Evolutionary conservation across 2,113 vertebrate species (phyloP).

Genomic region (Pycnonotus jocosus): DNA sequence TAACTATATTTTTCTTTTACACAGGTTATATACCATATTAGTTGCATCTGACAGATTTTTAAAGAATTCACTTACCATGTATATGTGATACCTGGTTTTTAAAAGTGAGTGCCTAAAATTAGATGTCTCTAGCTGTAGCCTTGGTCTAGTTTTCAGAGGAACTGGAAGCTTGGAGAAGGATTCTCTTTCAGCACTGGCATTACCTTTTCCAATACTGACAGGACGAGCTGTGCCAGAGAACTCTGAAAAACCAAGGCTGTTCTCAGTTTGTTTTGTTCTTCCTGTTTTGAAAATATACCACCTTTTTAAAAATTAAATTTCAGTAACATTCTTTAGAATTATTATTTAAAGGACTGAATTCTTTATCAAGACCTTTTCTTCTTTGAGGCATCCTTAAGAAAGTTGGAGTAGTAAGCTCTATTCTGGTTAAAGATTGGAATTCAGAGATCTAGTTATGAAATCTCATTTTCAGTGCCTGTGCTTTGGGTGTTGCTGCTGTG

Average conservation of each 20-base stretch:
- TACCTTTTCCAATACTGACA: accelerated
- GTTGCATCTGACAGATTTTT: background rate
- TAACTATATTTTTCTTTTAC: background rate
- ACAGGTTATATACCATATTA: accelerated
- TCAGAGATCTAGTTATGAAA: background rate
- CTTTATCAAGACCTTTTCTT: background rate
- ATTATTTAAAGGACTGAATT: background rate
- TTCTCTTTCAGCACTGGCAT: background rate
- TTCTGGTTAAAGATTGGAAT: background rate
- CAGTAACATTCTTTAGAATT: background rate
- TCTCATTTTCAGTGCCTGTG: background rate
- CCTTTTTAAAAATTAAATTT: background rate
- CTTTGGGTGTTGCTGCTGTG: background rate
- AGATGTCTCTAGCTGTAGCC: background rate
- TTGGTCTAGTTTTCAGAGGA: slow-evolving; percentile 31
- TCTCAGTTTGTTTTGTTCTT: background rate
- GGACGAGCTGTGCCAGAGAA: background rate
- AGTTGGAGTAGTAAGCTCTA: background rate
- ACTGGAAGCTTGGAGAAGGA: background rate
- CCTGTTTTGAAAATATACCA: background rate
- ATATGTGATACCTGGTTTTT: background rate
- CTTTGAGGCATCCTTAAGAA: background rate
- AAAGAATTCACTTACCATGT: background rate
- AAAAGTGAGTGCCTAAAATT: slow-evolving; percentile 21
- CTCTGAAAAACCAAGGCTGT: background rate